Conservation (phyloP, 2,888 invertebrate genomes). For the Drosophila neotestacea region DNA sequence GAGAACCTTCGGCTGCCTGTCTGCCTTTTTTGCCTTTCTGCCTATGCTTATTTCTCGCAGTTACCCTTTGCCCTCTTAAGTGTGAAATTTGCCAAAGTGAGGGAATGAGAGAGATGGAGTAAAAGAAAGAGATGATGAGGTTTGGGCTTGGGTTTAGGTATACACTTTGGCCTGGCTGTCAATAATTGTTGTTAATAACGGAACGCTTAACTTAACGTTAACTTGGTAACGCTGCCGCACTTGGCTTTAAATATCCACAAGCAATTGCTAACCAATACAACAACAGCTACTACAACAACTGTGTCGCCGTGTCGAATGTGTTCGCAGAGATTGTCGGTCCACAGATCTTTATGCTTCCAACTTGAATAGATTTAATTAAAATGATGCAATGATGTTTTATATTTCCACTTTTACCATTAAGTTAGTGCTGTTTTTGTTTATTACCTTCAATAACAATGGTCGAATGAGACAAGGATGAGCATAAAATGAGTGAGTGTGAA, state of each 20-base stretch:
- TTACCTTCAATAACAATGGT: background rate
- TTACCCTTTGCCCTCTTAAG: constrained; percentile 80
- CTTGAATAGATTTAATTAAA: constrained; percentile 68
- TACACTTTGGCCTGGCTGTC: constrained; percentile 47
- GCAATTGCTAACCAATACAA: background rate
- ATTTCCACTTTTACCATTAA: background rate
- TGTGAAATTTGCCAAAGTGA: constrained; percentile 74
- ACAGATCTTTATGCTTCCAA: constrained; percentile 49
- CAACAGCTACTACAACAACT: constrained; percentile 7
- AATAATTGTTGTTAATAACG: constrained; percentile 75
- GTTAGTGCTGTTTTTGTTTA: background rate
- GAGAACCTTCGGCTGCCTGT: constrained; percentile 31
- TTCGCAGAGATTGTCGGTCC: constrained; percentile 18
- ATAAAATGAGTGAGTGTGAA: too few species aligned
- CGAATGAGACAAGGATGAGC: too few species aligned
- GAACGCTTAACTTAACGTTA: constrained; percentile 67
- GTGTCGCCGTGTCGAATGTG: constrained; percentile 7
- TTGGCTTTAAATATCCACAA: constrained; percentile 20
- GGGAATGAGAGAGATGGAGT: background rate
- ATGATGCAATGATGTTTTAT: constrained; percentile 35
- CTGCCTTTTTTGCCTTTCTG: constrained; percentile 44
- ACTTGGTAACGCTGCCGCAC: constrained; percentile 49
- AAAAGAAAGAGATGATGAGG: background rate
- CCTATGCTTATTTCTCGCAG: constrained; percentile 50
- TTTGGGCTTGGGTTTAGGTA: background rate